phyloP scores from a whole-genome alignment of 2,797 vertebrate species.

The Lacerta viridis region DNA sequence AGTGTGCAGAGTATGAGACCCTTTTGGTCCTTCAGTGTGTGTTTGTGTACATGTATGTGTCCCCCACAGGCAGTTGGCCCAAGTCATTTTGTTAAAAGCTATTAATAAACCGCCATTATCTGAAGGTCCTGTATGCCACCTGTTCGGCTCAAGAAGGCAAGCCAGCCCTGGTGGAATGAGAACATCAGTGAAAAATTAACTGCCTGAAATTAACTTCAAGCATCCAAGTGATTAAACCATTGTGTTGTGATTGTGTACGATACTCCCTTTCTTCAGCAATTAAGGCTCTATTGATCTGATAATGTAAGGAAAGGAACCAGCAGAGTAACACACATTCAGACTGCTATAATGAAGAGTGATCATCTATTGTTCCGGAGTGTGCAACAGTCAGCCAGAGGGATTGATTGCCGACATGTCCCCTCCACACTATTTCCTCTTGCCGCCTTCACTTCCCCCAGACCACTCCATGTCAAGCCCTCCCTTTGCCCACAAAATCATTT shows the following conservation, averaged over 20 bases:
- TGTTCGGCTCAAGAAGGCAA: conserved; percentile 59
- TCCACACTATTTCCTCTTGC: conserved; percentile 56
- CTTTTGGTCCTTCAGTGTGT: no score
- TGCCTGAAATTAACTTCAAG: conserved; percentile 73
- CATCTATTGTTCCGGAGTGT: conserved; percentile 72
- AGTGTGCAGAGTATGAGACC: no score
- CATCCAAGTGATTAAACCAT: conserved; percentile 79
- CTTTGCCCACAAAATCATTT: conserved; percentile 2
- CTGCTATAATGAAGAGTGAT: conserved; percentile 80
- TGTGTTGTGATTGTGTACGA: conserved; percentile 61
- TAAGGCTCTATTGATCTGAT: conserved; percentile 77
- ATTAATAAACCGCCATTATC: conserved; percentile 76
- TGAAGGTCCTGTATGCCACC: conserved; percentile 64
- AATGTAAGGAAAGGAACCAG: conserved; percentile 60
- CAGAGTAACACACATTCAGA: conserved; percentile 69
- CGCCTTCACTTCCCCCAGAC: conserved; percentile 6
- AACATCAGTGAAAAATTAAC: conserved; percentile 71
- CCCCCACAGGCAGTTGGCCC: conserved; percentile 72
- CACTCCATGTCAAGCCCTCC: background rate
- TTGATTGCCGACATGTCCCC: conserved; percentile 53
- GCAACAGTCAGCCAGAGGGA: conserved; percentile 33
- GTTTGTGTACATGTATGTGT: no score
- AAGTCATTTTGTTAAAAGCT: conserved; percentile 75
- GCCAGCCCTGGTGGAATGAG: conserved; percentile 54
- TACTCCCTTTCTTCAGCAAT: conserved; percentile 73